Evolutionary conservation across 1,140 invertebrate species (phyloP).

Genomic region (Camponotus floridanus): DNA sequence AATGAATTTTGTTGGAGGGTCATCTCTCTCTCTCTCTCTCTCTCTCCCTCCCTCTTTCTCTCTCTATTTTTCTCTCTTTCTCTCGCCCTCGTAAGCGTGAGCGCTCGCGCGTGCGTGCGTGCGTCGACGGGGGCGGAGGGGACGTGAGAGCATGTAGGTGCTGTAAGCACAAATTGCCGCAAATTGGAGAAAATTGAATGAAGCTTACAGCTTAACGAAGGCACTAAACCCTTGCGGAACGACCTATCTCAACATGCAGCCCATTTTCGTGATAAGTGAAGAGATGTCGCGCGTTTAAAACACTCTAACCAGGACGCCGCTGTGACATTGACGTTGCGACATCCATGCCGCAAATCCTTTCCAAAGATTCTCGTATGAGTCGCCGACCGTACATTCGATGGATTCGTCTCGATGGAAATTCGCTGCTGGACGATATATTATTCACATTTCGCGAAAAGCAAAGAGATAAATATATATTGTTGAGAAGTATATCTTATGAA

Average conservation of each 20-base stretch:
- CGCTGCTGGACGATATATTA: not conserved
- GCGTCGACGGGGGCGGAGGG: conserved; percentile 55
- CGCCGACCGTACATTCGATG: not conserved
- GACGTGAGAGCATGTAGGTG: conserved; percentile 77
- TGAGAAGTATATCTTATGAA: not conserved
- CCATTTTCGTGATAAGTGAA: conserved; percentile 78
- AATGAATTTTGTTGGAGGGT: conserved; percentile 73
- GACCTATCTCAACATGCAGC: conserved; percentile 84
- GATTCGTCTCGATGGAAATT: not conserved
- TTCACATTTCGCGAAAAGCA: not conserved
- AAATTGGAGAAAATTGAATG: conserved; percentile 86
- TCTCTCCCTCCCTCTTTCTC: too few relatives aligned
- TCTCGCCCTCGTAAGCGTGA: conserved; percentile 2
- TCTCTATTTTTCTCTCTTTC: too few relatives aligned
- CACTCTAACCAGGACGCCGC: conserved; percentile 42
- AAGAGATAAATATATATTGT: not conserved
- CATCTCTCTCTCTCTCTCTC: conserved; percentile 19
- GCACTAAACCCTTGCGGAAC: conserved; percentile 84
- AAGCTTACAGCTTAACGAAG: conserved; percentile 85
- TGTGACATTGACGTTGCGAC: conserved; percentile 13
- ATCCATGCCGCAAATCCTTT: conserved; percentile 1
- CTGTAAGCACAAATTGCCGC: conserved; percentile 85
- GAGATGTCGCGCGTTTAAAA: conserved; percentile 69
- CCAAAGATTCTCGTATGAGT: conserved; percentile 8
- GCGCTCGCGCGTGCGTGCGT: conserved; percentile 45